Conservation (phyloP, 2,888 invertebrate genomes). For the Aricia artaxerxes region DNA sequence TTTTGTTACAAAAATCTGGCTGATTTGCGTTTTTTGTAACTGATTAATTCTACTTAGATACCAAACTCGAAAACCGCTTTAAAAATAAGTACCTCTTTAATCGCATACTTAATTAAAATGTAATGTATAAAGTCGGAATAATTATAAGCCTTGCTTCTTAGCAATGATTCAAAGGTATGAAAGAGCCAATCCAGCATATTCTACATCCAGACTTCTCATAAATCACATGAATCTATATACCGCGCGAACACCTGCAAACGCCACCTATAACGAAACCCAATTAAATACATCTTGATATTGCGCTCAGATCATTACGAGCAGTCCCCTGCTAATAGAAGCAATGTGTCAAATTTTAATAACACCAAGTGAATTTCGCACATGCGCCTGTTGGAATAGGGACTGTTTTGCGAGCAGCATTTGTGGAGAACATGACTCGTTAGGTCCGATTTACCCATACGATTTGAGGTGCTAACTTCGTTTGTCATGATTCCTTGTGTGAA, state of each 20-base stretch:
- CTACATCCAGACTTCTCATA: constrained; percentile 47
- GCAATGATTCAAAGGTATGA: background rate
- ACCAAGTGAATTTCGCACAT: constrained; percentile 32
- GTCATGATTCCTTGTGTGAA: constrained; percentile 43
- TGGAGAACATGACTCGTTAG: constrained; percentile 44
- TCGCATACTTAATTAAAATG: background rate
- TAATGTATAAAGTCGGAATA: background rate
- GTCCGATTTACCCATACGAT: constrained; percentile 40
- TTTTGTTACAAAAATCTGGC: background rate
- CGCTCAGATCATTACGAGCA: constrained; percentile 66
- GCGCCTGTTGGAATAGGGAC: constrained; percentile 30
- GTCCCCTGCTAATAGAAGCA: constrained; percentile 38
- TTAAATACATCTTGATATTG: constrained; percentile 78
- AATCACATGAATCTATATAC: constrained; percentile 69
- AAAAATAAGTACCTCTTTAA: background rate
- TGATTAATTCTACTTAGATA: background rate
- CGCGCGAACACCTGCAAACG: constrained; percentile 66
- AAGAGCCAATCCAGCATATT: constrained; percentile 31
- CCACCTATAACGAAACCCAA: constrained; percentile 55
- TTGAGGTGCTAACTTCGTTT: constrained; percentile 43
- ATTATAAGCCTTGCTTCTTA: background rate
- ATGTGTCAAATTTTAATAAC: constrained; percentile 37
- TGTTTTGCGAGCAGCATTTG: constrained; percentile 32
- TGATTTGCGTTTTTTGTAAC: background rate
- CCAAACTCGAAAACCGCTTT: background rate